A percentile compares a stretch with the other conserved stretches of the same genome.
Conservation (phyloP, 2,113 vertebrate genomes). For the Eupsittula cactorum region DNA sequence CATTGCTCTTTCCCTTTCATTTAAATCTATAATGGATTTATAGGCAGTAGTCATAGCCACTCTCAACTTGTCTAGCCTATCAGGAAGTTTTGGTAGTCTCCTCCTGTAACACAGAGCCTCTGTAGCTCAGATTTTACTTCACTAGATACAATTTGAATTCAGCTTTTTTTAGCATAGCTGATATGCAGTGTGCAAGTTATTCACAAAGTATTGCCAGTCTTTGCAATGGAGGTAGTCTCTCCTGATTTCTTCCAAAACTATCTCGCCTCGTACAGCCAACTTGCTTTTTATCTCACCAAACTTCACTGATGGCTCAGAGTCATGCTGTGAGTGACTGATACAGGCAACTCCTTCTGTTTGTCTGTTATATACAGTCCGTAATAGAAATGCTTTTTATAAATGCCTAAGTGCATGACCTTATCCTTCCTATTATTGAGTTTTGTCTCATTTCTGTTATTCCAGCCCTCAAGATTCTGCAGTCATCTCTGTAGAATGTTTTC, state of each 20-base stretch:
- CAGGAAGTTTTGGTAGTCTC: neutral
- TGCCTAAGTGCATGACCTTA: neutral
- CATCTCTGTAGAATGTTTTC: neutral
- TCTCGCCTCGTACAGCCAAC: neutral
- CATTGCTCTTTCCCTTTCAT: neutral
- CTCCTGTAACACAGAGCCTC: neutral
- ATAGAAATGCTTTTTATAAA: neutral
- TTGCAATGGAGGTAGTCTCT: neutral
- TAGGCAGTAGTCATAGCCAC: neutral
- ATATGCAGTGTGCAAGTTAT: neutral
- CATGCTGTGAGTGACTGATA: neutral
- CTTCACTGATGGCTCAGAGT: neutral
- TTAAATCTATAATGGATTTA: neutral
- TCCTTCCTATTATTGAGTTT: slow-evolving; percentile 12
- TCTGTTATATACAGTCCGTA: neutral
- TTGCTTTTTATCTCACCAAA: neutral
- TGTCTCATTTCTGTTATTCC: neutral
- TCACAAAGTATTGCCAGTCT: neutral
- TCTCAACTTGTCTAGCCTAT: neutral
- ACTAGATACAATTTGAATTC: neutral
- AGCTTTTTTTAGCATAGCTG: neutral
- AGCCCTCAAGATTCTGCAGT: neutral
- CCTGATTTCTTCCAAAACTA: neutral
- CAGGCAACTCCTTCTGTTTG: neutral
- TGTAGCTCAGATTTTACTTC: neutral